Evolutionary conservation across 2,888 invertebrate species (phyloP).

Genomic region (Epinotia ramella): DNA sequence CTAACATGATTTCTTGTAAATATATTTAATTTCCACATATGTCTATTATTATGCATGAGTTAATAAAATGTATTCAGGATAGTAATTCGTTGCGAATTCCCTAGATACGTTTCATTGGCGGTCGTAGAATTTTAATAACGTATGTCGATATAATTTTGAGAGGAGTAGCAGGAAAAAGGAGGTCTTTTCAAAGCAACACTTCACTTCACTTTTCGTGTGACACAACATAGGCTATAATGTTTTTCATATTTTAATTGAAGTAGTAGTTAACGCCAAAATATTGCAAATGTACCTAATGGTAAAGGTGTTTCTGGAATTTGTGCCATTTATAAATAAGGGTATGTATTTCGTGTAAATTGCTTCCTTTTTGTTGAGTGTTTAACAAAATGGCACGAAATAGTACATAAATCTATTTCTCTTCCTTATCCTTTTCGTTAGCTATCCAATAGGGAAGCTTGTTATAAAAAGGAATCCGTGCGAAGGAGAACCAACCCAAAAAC

Average conservation of each 20-base stretch:
- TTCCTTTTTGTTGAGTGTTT: background rate
- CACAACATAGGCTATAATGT: background rate
- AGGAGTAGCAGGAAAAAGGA: background rate
- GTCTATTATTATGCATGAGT: no score
- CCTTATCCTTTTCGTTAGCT: slow-evolving; percentile 9
- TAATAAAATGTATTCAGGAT: no score
- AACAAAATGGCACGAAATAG: background rate
- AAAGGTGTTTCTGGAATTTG: background rate
- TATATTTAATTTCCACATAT: no score
- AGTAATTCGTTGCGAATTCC: no score
- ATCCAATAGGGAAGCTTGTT: slow-evolving; percentile 20
- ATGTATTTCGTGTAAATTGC: background rate
- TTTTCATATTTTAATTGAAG: background rate
- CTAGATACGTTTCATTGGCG: no score
- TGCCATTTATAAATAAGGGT: background rate
- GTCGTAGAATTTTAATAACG: no score
- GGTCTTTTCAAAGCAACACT: background rate
- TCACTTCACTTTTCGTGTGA: background rate
- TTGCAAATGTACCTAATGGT: background rate
- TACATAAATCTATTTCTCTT: slow-evolving; percentile 5
- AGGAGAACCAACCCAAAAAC: slow-evolving; percentile 6
- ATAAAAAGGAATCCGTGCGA: slow-evolving; percentile 20
- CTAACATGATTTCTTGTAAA: no score
- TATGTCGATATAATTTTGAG: background rate
- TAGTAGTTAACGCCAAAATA: background rate